Conservation (phyloP, 2,113 vertebrate species). For the Eulemur rufifrons region DNA sequence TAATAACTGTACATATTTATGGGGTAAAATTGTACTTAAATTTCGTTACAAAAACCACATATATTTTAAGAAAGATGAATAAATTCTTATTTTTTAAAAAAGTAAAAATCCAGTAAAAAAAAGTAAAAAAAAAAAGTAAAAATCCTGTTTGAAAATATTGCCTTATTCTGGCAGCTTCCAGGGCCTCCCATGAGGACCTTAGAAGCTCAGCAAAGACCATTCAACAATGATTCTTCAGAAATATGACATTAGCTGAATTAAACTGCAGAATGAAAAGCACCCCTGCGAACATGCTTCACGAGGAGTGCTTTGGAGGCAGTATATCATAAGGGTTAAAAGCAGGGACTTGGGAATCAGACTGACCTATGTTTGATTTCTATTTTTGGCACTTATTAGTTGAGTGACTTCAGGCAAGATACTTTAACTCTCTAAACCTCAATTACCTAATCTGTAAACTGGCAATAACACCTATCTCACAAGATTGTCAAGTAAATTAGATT, state of each 20-base stretch:
- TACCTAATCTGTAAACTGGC: neutral
- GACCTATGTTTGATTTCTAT: neutral
- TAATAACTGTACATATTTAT: neutral
- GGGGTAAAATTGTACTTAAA: neutral
- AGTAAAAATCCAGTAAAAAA: no score
- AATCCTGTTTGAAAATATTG: neutral
- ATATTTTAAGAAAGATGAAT: neutral
- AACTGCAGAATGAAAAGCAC: neutral
- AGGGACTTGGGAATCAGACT: neutral
- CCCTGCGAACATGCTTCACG: neutral
- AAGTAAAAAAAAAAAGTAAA: neutral
- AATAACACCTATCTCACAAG: neutral
- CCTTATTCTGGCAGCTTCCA: neutral
- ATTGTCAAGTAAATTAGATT: slow-evolving; percentile 8
- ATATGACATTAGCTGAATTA: neutral
- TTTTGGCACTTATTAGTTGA: neutral
- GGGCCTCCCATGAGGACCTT: neutral
- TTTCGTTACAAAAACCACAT: neutral
- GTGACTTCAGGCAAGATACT: neutral
- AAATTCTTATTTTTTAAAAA: neutral
- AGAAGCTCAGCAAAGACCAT: neutral
- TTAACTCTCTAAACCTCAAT: neutral
- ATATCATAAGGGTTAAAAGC: neutral
- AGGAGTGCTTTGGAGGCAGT: neutral
- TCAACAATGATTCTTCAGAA: neutral